Percentiles rank a stretch among this genome's conserved stretches.
phyloP scores from a whole-genome alignment of 2,797 vertebrate genomes.

The Dermochelys coriacea region DNA sequence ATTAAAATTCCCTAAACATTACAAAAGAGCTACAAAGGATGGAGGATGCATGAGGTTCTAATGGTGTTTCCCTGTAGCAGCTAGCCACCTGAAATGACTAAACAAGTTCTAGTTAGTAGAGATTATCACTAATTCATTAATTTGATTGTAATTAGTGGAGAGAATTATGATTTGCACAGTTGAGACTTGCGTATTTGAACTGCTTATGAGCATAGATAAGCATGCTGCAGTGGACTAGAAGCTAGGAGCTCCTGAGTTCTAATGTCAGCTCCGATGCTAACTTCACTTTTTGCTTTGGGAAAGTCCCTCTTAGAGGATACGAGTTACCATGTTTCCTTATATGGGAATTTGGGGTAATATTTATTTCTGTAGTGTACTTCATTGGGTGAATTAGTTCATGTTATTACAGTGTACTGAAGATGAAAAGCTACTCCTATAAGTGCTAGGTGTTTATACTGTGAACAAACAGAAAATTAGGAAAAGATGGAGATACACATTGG shows the following conservation, averaged over 20 bases:
- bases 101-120: background rate
- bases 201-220: background rate
- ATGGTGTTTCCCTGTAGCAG: background rate
- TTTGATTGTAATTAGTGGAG: background rate
- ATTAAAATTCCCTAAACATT: rapidly evolving
- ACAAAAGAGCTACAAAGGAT: background rate
- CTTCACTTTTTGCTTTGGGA: background rate
- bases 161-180: background rate
- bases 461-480: background rate
- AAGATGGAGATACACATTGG: background rate
- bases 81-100: background rate
- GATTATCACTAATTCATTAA: background rate
- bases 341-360: background rate
- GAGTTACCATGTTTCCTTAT: background rate
- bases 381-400: background rate
- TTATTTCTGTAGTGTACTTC: background rate
- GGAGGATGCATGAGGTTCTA: background rate
- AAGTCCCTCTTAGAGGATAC: background rate
- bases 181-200: background rate
- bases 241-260: background rate
- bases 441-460: background rate
- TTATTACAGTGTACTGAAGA: background rate
- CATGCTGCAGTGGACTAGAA: background rate
- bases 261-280: background rate
- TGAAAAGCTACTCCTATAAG: background rate